Evolutionary conservation across 2,888 invertebrate genomes (phyloP).

Genomic region (Euplagia quadripunctaria): DNA sequence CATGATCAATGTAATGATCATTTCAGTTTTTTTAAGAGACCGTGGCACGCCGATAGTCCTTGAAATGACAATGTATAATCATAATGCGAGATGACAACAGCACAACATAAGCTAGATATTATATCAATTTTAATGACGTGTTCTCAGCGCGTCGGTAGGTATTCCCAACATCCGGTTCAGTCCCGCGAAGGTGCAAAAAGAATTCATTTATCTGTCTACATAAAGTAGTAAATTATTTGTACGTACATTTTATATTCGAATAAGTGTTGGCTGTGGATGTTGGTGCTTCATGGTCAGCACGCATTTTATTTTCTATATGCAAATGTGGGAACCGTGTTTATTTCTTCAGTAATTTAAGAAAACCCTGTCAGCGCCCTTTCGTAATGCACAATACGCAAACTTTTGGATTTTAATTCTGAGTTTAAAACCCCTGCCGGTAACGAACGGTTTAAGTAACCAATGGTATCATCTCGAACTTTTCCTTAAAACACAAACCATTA

Average conservation of each 20-base stretch:
- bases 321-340: neutral
- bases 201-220: neutral
- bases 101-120: neutral
- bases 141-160: conserved; percentile 34
- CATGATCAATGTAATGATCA: neutral
- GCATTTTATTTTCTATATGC: neutral
- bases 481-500: too few species aligned
- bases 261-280: neutral
- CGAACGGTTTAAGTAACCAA: too few species aligned
- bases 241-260: neutral
- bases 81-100: neutral
- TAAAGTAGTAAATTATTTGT: neutral
- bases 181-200: conserved; percentile 16
- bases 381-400: too few species aligned
- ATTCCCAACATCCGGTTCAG: conserved; percentile 59
- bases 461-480: too few species aligned
- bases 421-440: too few species aligned
- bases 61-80: neutral
- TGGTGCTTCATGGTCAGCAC: neutral
- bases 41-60: neutral
- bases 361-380: too few species aligned
- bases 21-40: neutral
- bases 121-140: conserved; percentile 7
- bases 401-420: too few species aligned
- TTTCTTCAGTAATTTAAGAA: too few species aligned